Percentiles rank a stretch among this genome's conserved stretches.
phyloP scores from a whole-genome alignment of 2,888 invertebrate species.

The Podabrus alpinus region DNA sequence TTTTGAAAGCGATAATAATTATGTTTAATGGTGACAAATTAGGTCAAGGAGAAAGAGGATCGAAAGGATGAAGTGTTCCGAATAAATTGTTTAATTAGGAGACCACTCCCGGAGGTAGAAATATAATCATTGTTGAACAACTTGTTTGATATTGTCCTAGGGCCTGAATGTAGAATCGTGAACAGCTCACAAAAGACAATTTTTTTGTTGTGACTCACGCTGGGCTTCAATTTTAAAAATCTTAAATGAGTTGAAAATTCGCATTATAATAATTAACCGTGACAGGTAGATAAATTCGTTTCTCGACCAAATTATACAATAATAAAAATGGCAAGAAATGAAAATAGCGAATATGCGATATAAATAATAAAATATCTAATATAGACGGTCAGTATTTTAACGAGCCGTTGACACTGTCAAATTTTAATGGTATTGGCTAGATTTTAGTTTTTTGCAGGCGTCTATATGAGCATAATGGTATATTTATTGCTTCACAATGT shows the following conservation, averaged over 20 bases:
- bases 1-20: too few relatives aligned
- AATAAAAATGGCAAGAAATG: not conserved
- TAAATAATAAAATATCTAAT: not conserved
- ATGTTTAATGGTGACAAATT: too few relatives aligned
- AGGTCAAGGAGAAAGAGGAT: too few relatives aligned
- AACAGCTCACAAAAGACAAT: not conserved
- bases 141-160: not conserved
- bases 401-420: constrained; percentile 7
- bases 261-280: not conserved
- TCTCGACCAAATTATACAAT: not conserved
- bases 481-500: constrained; percentile 29
- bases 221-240: not conserved
- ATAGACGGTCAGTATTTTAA: not conserved
- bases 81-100: too few relatives aligned
- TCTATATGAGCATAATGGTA: constrained; percentile 22
- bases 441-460: constrained; percentile 18
- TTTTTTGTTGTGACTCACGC: not conserved
- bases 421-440: constrained; percentile 10
- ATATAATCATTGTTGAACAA: not conserved
- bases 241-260: not conserved
- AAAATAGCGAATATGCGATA: not conserved
- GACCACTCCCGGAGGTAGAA: not conserved
- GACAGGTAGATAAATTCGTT: not conserved
- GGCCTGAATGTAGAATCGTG: not conserved
- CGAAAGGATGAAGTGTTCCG: too few relatives aligned